Base-by-base conservation (phyloP, 2,888 invertebrate species). In the Tinea semifulvella region DNA sequence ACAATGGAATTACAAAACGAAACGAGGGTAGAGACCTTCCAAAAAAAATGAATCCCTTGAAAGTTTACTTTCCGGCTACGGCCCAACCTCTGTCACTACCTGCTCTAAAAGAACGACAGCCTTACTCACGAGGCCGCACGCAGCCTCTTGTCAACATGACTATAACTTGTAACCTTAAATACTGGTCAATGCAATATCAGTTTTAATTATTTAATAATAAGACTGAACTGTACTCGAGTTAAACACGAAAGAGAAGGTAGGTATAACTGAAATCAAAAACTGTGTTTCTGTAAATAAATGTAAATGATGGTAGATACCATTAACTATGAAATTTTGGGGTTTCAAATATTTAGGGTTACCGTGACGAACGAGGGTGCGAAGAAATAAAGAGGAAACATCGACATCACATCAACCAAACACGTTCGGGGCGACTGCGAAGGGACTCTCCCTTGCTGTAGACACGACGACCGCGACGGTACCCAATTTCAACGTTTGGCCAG, bases 361-460 rank as follows among this genome's bases (percentile, higher is more conserved):
- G 64, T 61, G 58, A 58, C 60, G 58, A 58, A 65, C 60, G 65
- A 73, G 77, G 76, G 79, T 75, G 74, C 65, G 59, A 67, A 58
- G 57, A 57, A 64, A 68, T 63, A 64, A 61, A 64, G 63, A 62
- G 62, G 65, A 68, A 70, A 69, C 63, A 68, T 64, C 60, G 65
- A 63, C 69, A 66, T 62, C 56, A 58, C 61, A 69, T 64, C 65
- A 68, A 64, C 59, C 14, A 54, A 53, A 55, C 42, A 55, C 57
- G 56, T 53, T 59, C 53, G 58, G 58, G 61, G 57, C 61, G 61
- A 61, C 66, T 20, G 22, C 8, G 22, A 38, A 40, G 40, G 40
- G 40, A 40, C 22, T 14, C 22, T 22, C 40, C 40, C 40, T 40
- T 40, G 13, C 22, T 3, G n/a, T 11, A 8, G 20, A 40, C 40